Evolutionary conservation across 2,797 vertebrate genomes (phyloP), one percentile per base, ranked within the genome.

Genomic region (Holocentrus rufus): DNA sequence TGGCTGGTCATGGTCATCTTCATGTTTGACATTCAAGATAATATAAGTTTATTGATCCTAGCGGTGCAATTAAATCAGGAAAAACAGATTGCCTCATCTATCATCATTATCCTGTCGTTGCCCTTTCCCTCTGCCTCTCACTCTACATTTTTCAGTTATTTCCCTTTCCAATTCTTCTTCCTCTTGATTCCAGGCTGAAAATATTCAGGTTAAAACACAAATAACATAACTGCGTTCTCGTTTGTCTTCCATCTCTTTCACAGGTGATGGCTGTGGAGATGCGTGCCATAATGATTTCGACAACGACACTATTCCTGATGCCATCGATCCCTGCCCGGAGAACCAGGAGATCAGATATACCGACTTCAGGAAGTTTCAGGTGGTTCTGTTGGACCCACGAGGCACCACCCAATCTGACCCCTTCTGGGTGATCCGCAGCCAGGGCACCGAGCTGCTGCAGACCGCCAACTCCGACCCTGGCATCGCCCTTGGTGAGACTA

Each of bases 361-460:
- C 0, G 97, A 99, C 90, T 98, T 99, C 89, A 91, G 96, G 76
- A 98, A 95, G 86, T 98, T 98, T 90, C 98, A 99, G 81, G 97
- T 97, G 91, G 97, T 99, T 64, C 94, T 95, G 53, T 71, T 99
- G 86, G 98, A 99, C 87, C 98, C 98, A 44, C 97, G 96, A 89
- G 98, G 98, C 72, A 99, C 97, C 72, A 95, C 97, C 1, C 97
- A 99, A 86, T 97, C 97, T 0, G 98, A 99, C 80, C 96, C 97
- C 7, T 96, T 96, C 70, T 99, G 98, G 98, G 95, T 98, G 76
- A 96, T 99, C 85, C 95, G 96, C 42, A 96, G 98, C 81, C 96
- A 98, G 74, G 98, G 98, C 82, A 98, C 95, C 47, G 98, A 99
- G 85, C 88, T 99, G 80, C 95, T 99, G 62, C 98, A 99, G 92